A percentile compares a stretch with the other conserved stretches of the same genome.
Conservation (phyloP, 1,140 invertebrate species). For the Macrobrachium nipponense region DNA sequence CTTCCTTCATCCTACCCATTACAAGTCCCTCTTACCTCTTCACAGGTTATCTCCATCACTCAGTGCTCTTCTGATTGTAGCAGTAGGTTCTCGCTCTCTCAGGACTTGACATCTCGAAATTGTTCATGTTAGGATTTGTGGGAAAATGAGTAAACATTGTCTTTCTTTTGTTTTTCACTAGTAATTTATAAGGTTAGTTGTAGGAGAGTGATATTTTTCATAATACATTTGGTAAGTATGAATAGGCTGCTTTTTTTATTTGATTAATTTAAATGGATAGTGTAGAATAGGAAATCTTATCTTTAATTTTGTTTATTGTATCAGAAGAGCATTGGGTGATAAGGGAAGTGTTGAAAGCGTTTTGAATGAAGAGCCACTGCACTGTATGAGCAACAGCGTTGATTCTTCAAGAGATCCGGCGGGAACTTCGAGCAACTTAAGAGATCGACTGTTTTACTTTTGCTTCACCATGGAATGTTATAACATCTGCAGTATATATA, state of each 20-base stretch:
- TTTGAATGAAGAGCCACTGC: slow-evolving; percentile 44
- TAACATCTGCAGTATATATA: too few relatives aligned
- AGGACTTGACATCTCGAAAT: not conserved
- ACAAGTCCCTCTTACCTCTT: slow-evolving; percentile 6
- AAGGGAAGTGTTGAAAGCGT: slow-evolving; percentile 58
- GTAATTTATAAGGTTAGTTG: slow-evolving; percentile 6
- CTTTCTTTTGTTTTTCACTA: not conserved
- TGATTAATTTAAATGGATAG: slow-evolving; percentile 21
- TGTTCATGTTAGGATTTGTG: slow-evolving; percentile 11
- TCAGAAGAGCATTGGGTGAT: slow-evolving; percentile 62
- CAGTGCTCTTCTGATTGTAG: slow-evolving; percentile 54
- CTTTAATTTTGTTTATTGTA: slow-evolving; percentile 53
- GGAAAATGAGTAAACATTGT: slow-evolving; percentile 13
- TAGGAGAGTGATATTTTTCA: not conserved
- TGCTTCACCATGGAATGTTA: slow-evolving; percentile 45
- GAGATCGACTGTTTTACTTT: slow-evolving; percentile 30
- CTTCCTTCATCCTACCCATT: slow-evolving; percentile 23
- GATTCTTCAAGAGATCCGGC: slow-evolving; percentile 16
- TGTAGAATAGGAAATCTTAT: slow-evolving; percentile 51
- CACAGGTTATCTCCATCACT: slow-evolving; percentile 37
- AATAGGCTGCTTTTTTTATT: slow-evolving; percentile 26
- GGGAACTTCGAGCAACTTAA: slow-evolving; percentile 53
- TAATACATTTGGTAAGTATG: slow-evolving; percentile 32
- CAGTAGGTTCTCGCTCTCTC: not conserved
- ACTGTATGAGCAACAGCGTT: slow-evolving; percentile 40